phyloP scores from a whole-genome alignment of 2,113 vertebrate species.

The Dicrurus megarhynchus region DNA sequence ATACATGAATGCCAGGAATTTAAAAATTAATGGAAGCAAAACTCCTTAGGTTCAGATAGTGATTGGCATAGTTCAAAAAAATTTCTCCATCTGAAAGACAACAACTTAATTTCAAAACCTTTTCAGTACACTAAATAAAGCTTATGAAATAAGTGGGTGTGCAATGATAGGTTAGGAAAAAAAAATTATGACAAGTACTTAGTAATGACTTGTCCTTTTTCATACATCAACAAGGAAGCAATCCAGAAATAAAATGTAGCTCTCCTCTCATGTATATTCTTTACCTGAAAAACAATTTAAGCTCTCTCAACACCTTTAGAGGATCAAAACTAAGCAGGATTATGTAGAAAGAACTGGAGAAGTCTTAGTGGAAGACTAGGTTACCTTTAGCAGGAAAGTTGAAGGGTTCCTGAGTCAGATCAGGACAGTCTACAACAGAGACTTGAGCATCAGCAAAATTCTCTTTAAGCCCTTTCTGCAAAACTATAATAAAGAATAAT shows the following conservation, averaged over 20 bases:
- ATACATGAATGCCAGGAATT: not conserved
- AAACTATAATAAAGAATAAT: conserved; percentile 71
- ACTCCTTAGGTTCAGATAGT: not conserved
- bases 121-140: not conserved
- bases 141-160: not conserved
- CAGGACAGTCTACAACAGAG: conserved; percentile 89
- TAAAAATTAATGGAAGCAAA: not conserved
- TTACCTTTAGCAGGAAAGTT: conserved; percentile 90
- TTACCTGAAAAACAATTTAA: not conserved
- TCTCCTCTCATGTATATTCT: not conserved
- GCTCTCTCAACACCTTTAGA: not conserved
- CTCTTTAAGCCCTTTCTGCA: conserved; percentile 84
- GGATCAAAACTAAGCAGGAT: not conserved
- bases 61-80: not conserved
- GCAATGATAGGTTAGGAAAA: not conserved
- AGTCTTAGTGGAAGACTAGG: not conserved
- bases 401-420: conserved; percentile 90
- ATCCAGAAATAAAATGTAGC: not conserved
- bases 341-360: not conserved
- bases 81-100: not conserved
- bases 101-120: not conserved
- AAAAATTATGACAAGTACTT: not conserved
- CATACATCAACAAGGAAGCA: not conserved
- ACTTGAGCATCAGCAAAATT: conserved; percentile 91
- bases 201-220: not conserved